Base-by-base conservation (phyloP, 2,113 vertebrate genomes). In the Ageneiosus marmoratus region DNA sequence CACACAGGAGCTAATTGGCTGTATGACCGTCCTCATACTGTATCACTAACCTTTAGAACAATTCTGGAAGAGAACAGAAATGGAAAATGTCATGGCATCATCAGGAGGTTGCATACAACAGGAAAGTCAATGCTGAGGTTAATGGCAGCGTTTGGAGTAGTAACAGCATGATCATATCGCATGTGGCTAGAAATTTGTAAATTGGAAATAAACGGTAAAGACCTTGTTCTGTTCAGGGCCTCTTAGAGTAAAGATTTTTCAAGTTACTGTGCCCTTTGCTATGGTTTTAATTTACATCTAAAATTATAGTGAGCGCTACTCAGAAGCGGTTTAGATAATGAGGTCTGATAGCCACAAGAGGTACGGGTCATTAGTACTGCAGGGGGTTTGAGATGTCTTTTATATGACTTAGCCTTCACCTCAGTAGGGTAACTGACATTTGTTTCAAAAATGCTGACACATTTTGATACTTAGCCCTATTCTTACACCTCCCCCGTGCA, bases 381-480 rank as follows among this genome's bases (percentile, higher is more conserved):
- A n/a, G 34, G 65, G 63, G 62, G 48, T 55, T 44, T 15, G 24
- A 70, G 63, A 56, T 44, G 79, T 69, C 63, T 69, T 53, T 80
- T 34, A 37, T 15, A 58, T 55, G 44, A 50, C 4, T 24, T 65
- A 37, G 18, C n/a, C 37, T 74, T 74, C 27, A 58, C 53, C 69
- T 82, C 55, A 82, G 50, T 76, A 27, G 55, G 34, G 48, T 83
- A 67, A 82, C 29, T 83, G 70, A 67, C 58, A 77, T 77, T 76
- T 77, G 5, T 16, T 77, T 67, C 16, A 76, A 41, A 67, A 51
- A 34, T 44, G n/a, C 72, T 76, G 56, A 48, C 72, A 37, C 24
- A 15, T 76, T 77, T 83, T 24, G 46, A 73, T 27, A 44, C 58
- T 46, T 34, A 88, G 88, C 91, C 91, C 91, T 88, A 34, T 27